phyloP scores from a whole-genome alignment of 2,797 vertebrate species.

The Balearica regulorum region DNA sequence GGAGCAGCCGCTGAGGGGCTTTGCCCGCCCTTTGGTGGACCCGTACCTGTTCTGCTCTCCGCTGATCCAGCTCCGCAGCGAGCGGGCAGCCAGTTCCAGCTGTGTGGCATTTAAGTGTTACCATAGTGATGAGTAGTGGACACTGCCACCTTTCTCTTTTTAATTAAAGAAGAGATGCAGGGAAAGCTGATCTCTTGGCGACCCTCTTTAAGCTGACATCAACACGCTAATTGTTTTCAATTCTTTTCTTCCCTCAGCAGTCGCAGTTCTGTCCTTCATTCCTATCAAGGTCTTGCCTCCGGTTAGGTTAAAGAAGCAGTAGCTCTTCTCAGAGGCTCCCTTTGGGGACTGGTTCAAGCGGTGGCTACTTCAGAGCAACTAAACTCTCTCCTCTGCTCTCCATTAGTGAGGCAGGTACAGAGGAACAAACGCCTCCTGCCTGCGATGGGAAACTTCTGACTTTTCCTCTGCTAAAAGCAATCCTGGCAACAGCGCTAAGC shows the following conservation, averaged over 20 bases:
- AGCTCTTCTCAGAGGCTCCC: slow-evolving; percentile 25
- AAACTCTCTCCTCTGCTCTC: not conserved
- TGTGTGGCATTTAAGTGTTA: slow-evolving; percentile 64
- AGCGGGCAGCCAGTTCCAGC: slow-evolving; percentile 20
- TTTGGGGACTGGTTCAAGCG: not conserved
- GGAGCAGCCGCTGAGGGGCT: not conserved
- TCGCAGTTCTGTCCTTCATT: slow-evolving; percentile 57
- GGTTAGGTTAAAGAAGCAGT: slow-evolving; percentile 54
- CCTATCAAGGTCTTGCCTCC: slow-evolving; percentile 54
- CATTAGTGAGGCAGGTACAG: not conserved
- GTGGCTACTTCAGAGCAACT: not conserved
- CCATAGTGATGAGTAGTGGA: slow-evolving; percentile 75
- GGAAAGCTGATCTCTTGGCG: slow-evolving; percentile 69
- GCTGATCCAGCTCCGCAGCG: not conserved
- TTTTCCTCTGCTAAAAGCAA: not conserved
- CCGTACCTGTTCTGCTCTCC: not conserved
- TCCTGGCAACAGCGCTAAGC: not conserved
- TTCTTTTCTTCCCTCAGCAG: slow-evolving; percentile 58
- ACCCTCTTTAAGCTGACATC: slow-evolving; percentile 73
- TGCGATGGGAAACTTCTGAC: not conserved
- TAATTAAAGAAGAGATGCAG: slow-evolving; percentile 75
- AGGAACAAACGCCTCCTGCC: not conserved
- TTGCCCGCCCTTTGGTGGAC: not conserved
- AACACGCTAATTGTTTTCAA: slow-evolving; percentile 69
- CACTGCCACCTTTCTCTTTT: slow-evolving; percentile 68